Percentiles rank a stretch among this genome's conserved stretches.
Conservation (phyloP, 2,888 invertebrate species). For the Cyaniris semiargus region DNA sequence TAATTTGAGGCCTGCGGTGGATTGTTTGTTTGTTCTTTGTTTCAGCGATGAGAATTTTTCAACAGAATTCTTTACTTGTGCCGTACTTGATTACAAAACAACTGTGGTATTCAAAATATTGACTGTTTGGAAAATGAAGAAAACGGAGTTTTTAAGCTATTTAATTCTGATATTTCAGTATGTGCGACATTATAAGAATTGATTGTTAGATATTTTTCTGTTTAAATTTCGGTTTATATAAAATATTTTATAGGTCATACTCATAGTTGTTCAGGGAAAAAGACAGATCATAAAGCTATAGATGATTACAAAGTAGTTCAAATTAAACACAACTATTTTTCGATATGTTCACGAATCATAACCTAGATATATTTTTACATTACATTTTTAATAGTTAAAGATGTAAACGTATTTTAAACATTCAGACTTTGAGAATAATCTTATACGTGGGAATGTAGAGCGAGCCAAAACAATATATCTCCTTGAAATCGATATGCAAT, state of each 20-base stretch:
- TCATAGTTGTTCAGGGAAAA: neutral
- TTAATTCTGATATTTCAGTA: neutral
- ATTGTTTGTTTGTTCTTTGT: conserved; percentile 67
- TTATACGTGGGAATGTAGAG: conserved; percentile 7
- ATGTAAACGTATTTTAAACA: neutral
- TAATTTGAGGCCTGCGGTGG: conserved; percentile 55
- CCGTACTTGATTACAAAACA: conserved; percentile 37
- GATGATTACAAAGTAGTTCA: no score
- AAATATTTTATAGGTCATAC: neutral
- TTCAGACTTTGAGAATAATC: neutral
- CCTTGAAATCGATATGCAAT: conserved; percentile 22
- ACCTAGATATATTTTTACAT: no score
- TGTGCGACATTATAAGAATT: neutral
- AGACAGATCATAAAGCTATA: no score
- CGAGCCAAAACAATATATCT: conserved; percentile 3
- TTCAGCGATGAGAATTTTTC: conserved; percentile 42
- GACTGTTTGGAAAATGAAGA: neutral
- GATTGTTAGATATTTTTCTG: neutral
- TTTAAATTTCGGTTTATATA: neutral
- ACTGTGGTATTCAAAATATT: conserved; percentile 22
- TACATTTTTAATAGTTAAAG: neutral
- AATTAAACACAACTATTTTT: no score
- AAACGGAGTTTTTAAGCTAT: neutral
- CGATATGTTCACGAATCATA: no score
- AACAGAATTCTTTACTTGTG: conserved; percentile 58